These are phyloP conservation scores for Artibeus jamaicensis DNA, from an alignment of 2,797 vertebrate species.

Conservation along the genomic window DNA sequence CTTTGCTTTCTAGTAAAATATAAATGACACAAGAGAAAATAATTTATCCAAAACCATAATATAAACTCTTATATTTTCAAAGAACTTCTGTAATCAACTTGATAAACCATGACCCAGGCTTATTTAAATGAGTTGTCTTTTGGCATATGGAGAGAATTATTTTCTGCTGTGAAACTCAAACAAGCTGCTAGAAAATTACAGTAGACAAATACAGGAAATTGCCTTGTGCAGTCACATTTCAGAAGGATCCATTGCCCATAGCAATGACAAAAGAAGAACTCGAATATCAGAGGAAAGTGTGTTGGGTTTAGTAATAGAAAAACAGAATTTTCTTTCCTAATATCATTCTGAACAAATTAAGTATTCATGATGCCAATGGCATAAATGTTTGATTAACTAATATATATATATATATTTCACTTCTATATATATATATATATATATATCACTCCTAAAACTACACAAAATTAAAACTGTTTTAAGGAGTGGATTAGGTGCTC, in stretches of 20 bases:
- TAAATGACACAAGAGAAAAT: constrained; percentile 67
- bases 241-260: constrained; percentile 43
- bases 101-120: constrained; percentile 66
- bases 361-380: constrained; percentile 22
- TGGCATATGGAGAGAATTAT: constrained; percentile 72
- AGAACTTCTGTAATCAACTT: constrained; percentile 63
- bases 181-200: constrained; percentile 65
- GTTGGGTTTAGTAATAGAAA: background rate
- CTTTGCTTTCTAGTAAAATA: constrained; percentile 56
- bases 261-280: constrained; percentile 37
- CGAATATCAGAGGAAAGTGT: constrained; percentile 47
- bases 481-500: background rate
- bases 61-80: constrained; percentile 72
- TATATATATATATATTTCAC: background rate
- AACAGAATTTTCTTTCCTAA: background rate
- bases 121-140: constrained; percentile 76
- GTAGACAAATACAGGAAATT: constrained; percentile 74
- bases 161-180: constrained; percentile 78
- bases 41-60: constrained; percentile 72
- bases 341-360: constrained; percentile 60
- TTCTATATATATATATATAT: no score
- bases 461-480: constrained; percentile 39
- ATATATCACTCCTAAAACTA: background rate
- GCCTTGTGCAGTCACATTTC: constrained; percentile 48
- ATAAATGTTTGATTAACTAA: constrained; percentile 41